A percentile compares a stretch with the other conserved stretches of the same genome.
phyloP scores from a whole-genome alignment of 2,113 vertebrate species.

The Neomonachus schauinslandi region DNA sequence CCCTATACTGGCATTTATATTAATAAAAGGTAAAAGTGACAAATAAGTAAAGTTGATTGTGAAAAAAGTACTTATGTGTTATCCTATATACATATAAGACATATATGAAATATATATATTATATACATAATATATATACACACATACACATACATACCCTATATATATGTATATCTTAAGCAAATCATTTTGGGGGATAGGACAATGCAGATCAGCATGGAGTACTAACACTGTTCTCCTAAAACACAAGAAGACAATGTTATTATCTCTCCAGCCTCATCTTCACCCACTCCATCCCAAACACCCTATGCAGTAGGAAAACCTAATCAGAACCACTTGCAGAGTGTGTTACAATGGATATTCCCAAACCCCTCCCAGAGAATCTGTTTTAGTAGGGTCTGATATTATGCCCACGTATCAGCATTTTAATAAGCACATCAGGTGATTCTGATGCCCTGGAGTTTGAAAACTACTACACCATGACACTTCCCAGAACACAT shows the following conservation, averaged over 20 bases:
- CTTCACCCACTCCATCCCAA: background rate
- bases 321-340: background rate
- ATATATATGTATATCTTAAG: background rate
- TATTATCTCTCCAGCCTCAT: background rate
- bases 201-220: background rate
- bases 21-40: slow-evolving; percentile 10
- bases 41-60: background rate
- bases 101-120: background rate
- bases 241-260: background rate
- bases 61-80: background rate
- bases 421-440: background rate
- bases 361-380: background rate
- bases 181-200: background rate
- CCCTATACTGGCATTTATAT: background rate
- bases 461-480: background rate
- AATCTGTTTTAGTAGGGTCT: background rate
- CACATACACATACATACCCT: background rate
- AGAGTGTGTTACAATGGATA: background rate
- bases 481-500: background rate
- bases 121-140: background rate
- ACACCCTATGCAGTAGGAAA: background rate
- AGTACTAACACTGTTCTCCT: background rate
- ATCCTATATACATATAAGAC: background rate
- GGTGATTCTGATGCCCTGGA: background rate
- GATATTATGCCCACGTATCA: background rate